Evolutionary conservation across 2,888 invertebrate genomes (phyloP).

Genomic region (Lithophane socia): DNA sequence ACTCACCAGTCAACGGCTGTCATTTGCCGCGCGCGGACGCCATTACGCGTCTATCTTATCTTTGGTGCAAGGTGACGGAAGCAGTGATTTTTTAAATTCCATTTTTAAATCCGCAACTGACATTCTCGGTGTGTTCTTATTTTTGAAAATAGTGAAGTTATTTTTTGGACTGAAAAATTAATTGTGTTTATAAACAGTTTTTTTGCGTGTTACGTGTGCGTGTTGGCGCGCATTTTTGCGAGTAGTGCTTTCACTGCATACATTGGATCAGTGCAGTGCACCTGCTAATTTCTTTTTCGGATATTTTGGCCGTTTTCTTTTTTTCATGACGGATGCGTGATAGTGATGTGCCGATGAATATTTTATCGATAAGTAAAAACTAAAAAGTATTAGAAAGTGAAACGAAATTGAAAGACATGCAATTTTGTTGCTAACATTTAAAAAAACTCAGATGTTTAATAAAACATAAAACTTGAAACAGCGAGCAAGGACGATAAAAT

Average conservation of each 20-base stretch:
- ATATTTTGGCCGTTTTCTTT: conserved; percentile 54
- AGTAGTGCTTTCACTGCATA: conserved; percentile 60
- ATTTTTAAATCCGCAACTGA: conserved; percentile 27
- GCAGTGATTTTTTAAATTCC: conserved; percentile 55
- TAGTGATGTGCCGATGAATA: conserved; percentile 27
- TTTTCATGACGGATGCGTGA: conserved; percentile 12
- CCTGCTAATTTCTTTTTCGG: conserved; percentile 65
- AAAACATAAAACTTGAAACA: not conserved
- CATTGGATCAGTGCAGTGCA: conserved; percentile 60
- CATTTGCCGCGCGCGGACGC: conserved; percentile 61
- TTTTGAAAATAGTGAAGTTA: conserved; percentile 5
- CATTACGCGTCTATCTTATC: conserved; percentile 48
- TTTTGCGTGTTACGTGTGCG: conserved; percentile 43
- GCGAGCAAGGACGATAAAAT: not conserved
- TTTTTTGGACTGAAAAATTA: conserved; percentile 7
- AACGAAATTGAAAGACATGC: not conserved
- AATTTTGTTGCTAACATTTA: not conserved
- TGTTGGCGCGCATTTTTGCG: conserved; percentile 60
- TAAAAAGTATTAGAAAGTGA: conserved; percentile 33
- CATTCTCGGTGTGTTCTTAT: conserved; percentile 30
- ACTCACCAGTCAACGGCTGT: conserved; percentile 58
- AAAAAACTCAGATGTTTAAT: not conserved
- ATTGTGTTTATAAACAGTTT: conserved; percentile 50
- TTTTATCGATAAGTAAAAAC: conserved; percentile 11
- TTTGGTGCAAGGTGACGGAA: conserved; percentile 57